phyloP scores from a whole-genome alignment of 2,113 vertebrate genomes.

The Dinomys branickii region DNA sequence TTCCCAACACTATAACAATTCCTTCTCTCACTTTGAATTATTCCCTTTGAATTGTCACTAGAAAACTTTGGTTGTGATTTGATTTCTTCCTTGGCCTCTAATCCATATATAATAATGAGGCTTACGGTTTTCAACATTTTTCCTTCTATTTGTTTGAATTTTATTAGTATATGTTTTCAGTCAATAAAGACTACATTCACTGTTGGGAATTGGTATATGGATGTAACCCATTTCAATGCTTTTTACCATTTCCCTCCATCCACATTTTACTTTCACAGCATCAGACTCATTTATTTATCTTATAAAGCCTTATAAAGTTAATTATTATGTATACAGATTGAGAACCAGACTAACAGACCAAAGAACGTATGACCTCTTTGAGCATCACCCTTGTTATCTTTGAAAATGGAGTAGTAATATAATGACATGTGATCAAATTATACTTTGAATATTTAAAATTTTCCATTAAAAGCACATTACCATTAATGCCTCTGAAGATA shows the following conservation, averaged over 20 bases:
- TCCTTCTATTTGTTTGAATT: not conserved
- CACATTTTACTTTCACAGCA: not conserved
- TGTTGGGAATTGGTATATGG: not conserved
- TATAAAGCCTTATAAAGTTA: not conserved
- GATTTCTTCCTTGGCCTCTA: not conserved
- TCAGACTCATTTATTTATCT: not conserved
- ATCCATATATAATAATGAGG: not conserved
- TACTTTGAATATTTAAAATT: not conserved
- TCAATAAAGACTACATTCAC: not conserved
- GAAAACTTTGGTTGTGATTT: conserved; percentile 29
- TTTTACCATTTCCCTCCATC: not conserved
- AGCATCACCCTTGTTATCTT: not conserved
- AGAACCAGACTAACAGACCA: not conserved
- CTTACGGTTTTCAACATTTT: not conserved
- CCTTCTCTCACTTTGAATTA: conserved; percentile 15
- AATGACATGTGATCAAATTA: not conserved
- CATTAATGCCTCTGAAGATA: not conserved
- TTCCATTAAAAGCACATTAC: not conserved
- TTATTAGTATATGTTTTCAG: not conserved
- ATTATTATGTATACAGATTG: not conserved
- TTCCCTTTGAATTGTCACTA: not conserved
- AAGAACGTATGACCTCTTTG: not conserved
- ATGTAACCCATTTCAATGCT: not conserved
- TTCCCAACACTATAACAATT: not conserved
- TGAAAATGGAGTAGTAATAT: not conserved